A percentile compares a stretch with the other conserved stretches of the same genome.
These are phyloP conservation scores for Dendrolimus houi DNA, from an alignment of 2,888 invertebrate species.

Conservation along the genomic window DNA sequence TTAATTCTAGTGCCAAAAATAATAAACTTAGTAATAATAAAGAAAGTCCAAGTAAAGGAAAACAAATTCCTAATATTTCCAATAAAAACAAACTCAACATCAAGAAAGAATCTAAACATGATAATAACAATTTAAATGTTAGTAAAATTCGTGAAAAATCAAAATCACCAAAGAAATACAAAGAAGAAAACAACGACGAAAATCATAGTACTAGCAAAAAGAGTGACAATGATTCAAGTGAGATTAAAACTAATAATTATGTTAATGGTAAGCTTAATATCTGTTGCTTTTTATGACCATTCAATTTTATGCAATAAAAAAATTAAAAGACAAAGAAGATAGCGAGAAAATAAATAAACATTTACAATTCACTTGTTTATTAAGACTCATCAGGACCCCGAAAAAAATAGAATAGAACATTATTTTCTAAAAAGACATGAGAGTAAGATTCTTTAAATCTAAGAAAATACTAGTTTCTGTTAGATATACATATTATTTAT, in stretches of 20 bases:
- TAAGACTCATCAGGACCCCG: too few relatives aligned
- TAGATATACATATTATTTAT: too few relatives aligned
- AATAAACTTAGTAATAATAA: neutral
- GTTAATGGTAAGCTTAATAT: neutral
- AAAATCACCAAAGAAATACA: constrained; percentile 18
- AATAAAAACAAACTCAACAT: neutral
- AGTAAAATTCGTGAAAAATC: constrained; percentile 16
- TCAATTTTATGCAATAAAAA: too few relatives aligned
- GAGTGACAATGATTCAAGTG: constrained; percentile 11
- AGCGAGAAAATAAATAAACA: too few relatives aligned
- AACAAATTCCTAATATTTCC: neutral
- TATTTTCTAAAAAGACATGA: too few relatives aligned
- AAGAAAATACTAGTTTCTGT: too few relatives aligned
- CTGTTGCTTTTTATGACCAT: too few relatives aligned
- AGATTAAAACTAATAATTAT: neutral
- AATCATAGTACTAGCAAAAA: constrained; percentile 4
- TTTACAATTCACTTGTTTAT: too few relatives aligned
- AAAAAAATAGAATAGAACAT: too few relatives aligned
- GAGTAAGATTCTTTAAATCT: too few relatives aligned
- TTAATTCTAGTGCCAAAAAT: neutral
- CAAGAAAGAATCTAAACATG: neutral
- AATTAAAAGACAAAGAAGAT: too few relatives aligned
- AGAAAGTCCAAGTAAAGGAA: neutral
- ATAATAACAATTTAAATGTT: constrained; percentile 10
- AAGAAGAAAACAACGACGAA: constrained; percentile 14